Base-by-base conservation (phyloP, 2,888 invertebrate species). In the Xanthia togata region DNA sequence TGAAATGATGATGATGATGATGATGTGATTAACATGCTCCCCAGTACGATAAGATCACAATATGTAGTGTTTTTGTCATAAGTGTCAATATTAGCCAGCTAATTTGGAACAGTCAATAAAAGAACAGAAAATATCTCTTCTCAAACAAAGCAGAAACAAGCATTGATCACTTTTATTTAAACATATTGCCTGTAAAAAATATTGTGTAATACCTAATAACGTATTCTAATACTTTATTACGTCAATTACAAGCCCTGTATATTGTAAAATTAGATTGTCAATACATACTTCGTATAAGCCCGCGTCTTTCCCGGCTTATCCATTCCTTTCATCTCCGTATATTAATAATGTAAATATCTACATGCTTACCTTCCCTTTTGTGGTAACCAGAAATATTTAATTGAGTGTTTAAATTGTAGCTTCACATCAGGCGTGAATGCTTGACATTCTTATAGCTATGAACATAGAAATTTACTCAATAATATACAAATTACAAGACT, bases 381-480 rank as follows among this genome's bases (percentile, higher is more conserved):
- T 78, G 86, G 83, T 83, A 50, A 86, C 71, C 83, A 74, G 86
- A 83, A 86, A 83, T 83, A 83, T 83, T 86, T 82, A 83, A 86
- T 86, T 77, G 78, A 77, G 83, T 82, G 60, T 71, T 72, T 76
- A 85, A 69, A 71, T 78, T 82, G 41, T 74, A 76, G 67, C 63
- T 44, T 69, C 50, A 38, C 63, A 67, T 73, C 60, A 50, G 17
- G 57, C 17, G 31, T 17, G 44, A 69, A 82, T 78, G 41, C 69
- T 86, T 72, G 62, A 67, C 60, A 83, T 85, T 71, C 69, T 67
- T 6, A 67, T 41, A 41, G 53, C 35, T 63, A 86, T 55, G 20
- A 20, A 50, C 17, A 50, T 0, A 47, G 6, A 12, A 44, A 44
- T 12, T 1, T 44, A 47, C 47, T 47, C 5, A 20, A 20, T 50